phyloP scores from a whole-genome alignment of 2,888 invertebrate genomes.

The Polydrusus cervinus region DNA sequence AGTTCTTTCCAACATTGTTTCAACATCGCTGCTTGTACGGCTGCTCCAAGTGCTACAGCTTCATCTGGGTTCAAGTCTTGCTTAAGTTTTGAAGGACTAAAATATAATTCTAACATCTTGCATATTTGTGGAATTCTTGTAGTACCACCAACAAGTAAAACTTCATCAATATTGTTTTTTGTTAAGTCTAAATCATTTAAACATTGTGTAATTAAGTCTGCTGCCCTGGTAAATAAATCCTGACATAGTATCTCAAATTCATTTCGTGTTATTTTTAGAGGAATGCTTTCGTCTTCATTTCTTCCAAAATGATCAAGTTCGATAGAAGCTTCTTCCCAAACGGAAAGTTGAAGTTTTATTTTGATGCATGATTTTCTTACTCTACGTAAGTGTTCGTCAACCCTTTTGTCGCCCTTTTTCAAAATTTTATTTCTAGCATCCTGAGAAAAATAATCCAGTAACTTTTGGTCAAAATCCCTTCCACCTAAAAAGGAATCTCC shows the following conservation, averaged over 20 bases:
- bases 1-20: constrained; percentile 37
- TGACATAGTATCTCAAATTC: constrained; percentile 58
- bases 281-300: constrained; percentile 49
- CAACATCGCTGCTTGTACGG: constrained; percentile 58
- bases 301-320: constrained; percentile 54
- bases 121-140: constrained; percentile 61
- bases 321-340: constrained; percentile 25
- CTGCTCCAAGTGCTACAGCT: constrained; percentile 61
- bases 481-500: constrained; percentile 62
- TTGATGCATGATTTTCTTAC: constrained; percentile 33
- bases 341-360: constrained; percentile 50
- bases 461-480: constrained; percentile 57
- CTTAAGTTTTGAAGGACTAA: constrained; percentile 55
- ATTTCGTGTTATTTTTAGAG: constrained; percentile 51
- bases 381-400: constrained; percentile 6
- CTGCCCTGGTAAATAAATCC: constrained; percentile 54
- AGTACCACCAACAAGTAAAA: constrained; percentile 61
- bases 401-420: constrained; percentile 3
- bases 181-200: constrained; percentile 52
- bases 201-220: constrained; percentile 55
- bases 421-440: not conserved
- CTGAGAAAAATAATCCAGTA: constrained; percentile 26
- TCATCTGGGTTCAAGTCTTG: constrained; percentile 59
- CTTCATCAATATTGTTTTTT: constrained; percentile 56
- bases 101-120: constrained; percentile 55